Conservation (phyloP, 92 coral and sea anemone species). For the Palythoa grandiflora region DNA sequence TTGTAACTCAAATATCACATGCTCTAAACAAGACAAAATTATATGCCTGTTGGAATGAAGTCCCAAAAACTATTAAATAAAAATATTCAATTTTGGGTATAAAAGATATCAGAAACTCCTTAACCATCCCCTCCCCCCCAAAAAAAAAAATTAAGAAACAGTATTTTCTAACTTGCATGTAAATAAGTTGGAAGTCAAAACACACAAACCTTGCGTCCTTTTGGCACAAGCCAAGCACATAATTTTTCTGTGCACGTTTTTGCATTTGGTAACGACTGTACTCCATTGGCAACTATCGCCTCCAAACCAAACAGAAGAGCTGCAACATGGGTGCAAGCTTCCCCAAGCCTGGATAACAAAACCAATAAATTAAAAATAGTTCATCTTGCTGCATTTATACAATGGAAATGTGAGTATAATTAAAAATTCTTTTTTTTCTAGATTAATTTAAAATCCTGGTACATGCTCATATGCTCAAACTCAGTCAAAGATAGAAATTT, state of each 20-base stretch:
- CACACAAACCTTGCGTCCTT: constrained; percentile 33
- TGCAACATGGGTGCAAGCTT: constrained; percentile 47
- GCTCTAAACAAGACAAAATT: not conserved
- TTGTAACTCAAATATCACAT: not conserved
- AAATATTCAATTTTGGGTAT: constrained; percentile 8
- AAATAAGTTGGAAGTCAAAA: not conserved
- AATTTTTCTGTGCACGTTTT: constrained; percentile 48
- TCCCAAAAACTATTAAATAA: constrained; percentile 8
- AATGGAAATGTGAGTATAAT: constrained; percentile 15
- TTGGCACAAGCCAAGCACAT: constrained; percentile 46
- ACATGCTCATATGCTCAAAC: constrained; percentile 21
- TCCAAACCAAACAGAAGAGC: constrained; percentile 51
- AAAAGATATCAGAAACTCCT: constrained; percentile 9
- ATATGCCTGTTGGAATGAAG: not conserved
- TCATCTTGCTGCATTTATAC: constrained; percentile 17
- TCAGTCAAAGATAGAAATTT: constrained; percentile 9
- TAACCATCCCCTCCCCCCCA: not conserved
- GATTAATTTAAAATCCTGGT: constrained; percentile 18
- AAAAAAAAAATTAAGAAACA: not conserved
- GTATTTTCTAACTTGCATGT: not conserved
- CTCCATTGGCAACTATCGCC: constrained; percentile 44
- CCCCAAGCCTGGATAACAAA: constrained; percentile 44
- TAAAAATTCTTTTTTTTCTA: constrained; percentile 18
- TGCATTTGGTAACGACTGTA: constrained; percentile 39
- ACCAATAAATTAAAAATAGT: constrained; percentile 20